phyloP scores from a whole-genome alignment of 1,140 invertebrate species.

The Drosophila pandora region DNA sequence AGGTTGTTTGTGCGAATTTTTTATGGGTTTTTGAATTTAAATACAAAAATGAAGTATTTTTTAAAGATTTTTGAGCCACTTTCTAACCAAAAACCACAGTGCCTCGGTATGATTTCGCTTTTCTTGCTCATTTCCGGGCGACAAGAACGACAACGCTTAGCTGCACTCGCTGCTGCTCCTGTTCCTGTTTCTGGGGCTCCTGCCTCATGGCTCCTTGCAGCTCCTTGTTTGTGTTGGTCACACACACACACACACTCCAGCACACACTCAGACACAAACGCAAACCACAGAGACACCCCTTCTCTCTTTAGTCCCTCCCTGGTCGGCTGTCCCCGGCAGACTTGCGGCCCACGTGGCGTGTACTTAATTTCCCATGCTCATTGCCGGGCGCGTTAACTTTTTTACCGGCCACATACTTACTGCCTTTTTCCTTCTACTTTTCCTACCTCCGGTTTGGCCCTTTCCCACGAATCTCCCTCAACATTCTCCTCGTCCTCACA shows the following conservation, averaged over 20 bases:
- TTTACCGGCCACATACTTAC: constrained; percentile 53
- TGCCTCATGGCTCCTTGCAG: not conserved
- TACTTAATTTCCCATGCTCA: constrained; percentile 76
- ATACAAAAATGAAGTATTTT: not conserved
- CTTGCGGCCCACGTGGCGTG: constrained; percentile 75
- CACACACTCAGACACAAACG: constrained; percentile 28
- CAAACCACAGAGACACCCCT: constrained; percentile 2
- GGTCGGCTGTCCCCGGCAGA: constrained; percentile 56
- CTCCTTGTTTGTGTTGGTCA: constrained; percentile 51
- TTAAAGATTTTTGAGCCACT: not conserved
- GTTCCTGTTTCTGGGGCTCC: constrained; percentile 10
- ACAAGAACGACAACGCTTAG: constrained; percentile 52
- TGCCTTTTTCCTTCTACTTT: constrained; percentile 2
- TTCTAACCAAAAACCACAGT: constrained; percentile 16
- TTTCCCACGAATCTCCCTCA: not conserved
- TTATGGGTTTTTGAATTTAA: not conserved
- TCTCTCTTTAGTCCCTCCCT: not conserved
- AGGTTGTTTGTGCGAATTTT: too few relatives aligned
- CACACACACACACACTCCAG: constrained; percentile 32
- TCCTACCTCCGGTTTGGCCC: not conserved
- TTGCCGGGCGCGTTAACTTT: constrained; percentile 64
- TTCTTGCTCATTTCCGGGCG: constrained; percentile 70
- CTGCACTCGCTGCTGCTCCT: constrained; percentile 29
- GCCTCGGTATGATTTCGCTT: constrained; percentile 27
- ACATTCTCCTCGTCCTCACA: constrained; percentile 18